phyloP scores from a whole-genome alignment of 2,888 invertebrate genomes.

The Helleia helle region DNA sequence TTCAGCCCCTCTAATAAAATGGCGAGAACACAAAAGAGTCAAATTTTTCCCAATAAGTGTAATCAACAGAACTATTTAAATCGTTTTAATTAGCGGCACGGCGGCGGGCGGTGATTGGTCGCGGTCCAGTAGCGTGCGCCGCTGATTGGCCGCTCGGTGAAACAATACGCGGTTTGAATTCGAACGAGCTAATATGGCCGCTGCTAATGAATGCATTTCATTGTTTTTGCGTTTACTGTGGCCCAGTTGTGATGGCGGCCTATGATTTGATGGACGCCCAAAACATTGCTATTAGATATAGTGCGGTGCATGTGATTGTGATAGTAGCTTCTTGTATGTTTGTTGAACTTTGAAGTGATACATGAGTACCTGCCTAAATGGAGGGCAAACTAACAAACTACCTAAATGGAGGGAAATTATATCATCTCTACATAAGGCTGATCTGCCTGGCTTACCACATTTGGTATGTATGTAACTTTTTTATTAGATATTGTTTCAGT shows the following conservation, averaged over 20 bases:
- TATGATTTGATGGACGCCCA: slow-evolving; percentile 12
- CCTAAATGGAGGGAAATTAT: no score
- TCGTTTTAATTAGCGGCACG: neutral
- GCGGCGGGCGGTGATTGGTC: neutral
- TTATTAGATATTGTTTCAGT: no score
- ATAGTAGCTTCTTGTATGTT: neutral
- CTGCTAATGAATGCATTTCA: slow-evolving; percentile 21
- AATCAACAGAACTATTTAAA: neutral
- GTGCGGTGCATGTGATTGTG: no score
- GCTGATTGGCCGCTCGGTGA: slow-evolving; percentile 47
- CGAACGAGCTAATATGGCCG: slow-evolving; percentile 44
- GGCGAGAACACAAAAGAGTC: no score
- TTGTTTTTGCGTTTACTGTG: slow-evolving; percentile 17
- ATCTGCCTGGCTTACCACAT: no score
- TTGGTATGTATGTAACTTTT: no score
- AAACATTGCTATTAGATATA: neutral
- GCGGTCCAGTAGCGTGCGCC: slow-evolving; percentile 21
- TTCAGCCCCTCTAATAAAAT: no score
- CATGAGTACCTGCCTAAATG: no score
- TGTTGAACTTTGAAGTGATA: no score
- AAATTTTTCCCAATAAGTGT: neutral
- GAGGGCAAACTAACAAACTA: no score
- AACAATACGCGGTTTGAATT: slow-evolving; percentile 39
- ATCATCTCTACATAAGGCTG: no score
- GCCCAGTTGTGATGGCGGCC: slow-evolving; percentile 45